Base-by-base conservation (phyloP, 2,888 invertebrate species). In the Laothoe populi region DNA sequence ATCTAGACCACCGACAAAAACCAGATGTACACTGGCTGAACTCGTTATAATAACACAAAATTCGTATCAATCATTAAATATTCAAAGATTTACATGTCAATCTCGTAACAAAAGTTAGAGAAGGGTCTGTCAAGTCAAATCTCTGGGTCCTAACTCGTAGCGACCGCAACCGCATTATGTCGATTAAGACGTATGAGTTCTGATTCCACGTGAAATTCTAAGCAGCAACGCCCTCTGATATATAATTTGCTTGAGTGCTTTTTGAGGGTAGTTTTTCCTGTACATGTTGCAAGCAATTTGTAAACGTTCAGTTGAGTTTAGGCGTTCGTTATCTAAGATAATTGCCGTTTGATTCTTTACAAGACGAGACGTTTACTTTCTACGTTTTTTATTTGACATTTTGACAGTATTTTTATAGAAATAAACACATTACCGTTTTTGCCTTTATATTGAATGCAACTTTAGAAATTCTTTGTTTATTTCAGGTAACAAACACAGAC, bases 401-500 rank as follows among this genome's bases (percentile, higher is more conserved):
- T 53, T 53, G 35, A 35, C 53, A 53, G 16, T 11, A 13, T 53
- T 53, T 46, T 23, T 38, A 11, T 38, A 38, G 13, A 35, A 38
- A 38, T 10, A 11, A 19, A 31, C 13, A 10, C 23, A 4, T 19
- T 31, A 4, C 11, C 11, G 11, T 48, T 26, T 0, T 4, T 35
- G 4, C 19, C 19, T 31, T 31, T 1, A 19, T 31, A 8, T 48
- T 3, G 0, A 19, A 19, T 19, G 0, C 11, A 53, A 19, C 10
- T 35, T 3, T 35, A 16, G 3, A 31, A 4, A 4, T 11, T 11
- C 0, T 53, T 35, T 35, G 3, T 35, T 4, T 35, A 10, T 53
- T 53, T 19, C 81, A 94, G 95, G 90, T 69, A 90, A 87, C 66
- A 93, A 93, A 70, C 95, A 94, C 84, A 94, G 95, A 71, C 95